phyloP scores from a whole-genome alignment of 2,888 invertebrate species.

The Folsomia manolachei region DNA sequence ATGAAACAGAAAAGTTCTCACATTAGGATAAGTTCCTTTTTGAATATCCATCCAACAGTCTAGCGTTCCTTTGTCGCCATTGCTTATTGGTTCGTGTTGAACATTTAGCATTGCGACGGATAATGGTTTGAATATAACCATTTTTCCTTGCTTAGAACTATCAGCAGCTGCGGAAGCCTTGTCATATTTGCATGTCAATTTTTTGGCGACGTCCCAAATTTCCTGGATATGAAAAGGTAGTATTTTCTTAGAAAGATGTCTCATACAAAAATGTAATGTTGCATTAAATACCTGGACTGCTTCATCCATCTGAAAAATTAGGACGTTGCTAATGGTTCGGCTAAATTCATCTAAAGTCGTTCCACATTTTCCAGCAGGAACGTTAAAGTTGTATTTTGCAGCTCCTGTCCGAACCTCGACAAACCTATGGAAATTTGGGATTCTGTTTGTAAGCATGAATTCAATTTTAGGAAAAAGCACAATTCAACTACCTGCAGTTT shows the following conservation, averaged over 20 bases:
- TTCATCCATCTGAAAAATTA: slow-evolving; percentile 68
- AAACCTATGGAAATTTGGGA: slow-evolving; percentile 30
- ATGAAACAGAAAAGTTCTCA: slow-evolving; percentile 52
- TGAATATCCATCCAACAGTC: slow-evolving; percentile 78
- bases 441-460: neutral
- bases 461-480: neutral
- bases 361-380: slow-evolving; percentile 66
- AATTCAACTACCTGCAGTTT: slow-evolving; percentile 63
- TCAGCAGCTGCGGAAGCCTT: slow-evolving; percentile 50
- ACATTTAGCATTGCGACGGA: slow-evolving; percentile 69
- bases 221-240: slow-evolving; percentile 54
- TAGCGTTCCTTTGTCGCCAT: slow-evolving; percentile 61
- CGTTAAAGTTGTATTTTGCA: slow-evolving; percentile 62
- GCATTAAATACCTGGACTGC: slow-evolving; percentile 60
- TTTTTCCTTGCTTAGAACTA: slow-evolving; percentile 44
- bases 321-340: slow-evolving; percentile 64
- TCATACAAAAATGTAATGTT: neutral
- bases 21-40: slow-evolving; percentile 67
- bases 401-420: slow-evolving; percentile 62
- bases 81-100: slow-evolving; percentile 60
- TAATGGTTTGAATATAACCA: slow-evolving; percentile 61
- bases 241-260: neutral
- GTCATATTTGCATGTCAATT: slow-evolving; percentile 58
- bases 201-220: slow-evolving; percentile 65
- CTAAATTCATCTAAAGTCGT: slow-evolving; percentile 64